These are phyloP conservation scores for Hirudinaria manillensis DNA, from an alignment of 2,888 invertebrate species.

Conservation along the genomic window DNA sequence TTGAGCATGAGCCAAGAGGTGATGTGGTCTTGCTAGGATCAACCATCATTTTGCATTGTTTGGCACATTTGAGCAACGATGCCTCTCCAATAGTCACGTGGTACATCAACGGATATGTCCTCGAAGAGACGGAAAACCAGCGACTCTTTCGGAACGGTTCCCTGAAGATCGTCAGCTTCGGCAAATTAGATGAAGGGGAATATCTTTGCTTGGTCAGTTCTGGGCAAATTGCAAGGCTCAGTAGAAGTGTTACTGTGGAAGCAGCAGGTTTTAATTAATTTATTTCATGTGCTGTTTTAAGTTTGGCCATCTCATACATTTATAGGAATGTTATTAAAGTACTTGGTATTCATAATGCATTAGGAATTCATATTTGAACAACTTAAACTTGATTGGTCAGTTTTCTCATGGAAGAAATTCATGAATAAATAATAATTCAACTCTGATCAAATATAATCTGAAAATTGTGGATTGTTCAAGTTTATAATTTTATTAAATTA, in stretches of 20 bases:
- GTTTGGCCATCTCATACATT: no score
- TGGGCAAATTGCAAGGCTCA: not conserved
- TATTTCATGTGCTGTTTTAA: no score
- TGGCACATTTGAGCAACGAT: not conserved
- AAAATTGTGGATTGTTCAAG: no score
- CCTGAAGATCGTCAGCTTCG: not conserved
- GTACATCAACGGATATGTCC: not conserved
- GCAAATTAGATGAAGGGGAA: not conserved
- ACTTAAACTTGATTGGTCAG: no score
- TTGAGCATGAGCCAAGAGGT: not conserved
- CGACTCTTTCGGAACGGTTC: not conserved
- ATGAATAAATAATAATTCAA: no score
- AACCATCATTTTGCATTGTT: constrained; percentile 1
- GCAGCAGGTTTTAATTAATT: not conserved
- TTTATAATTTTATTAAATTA: no score
- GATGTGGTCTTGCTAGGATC: not conserved
- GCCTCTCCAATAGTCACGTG: not conserved
- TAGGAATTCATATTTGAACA: no score
- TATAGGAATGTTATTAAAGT: no score
- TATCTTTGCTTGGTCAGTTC: not conserved
- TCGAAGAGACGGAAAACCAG: not conserved
- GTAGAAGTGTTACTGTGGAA: not conserved
- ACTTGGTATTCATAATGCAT: no score
- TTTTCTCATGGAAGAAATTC: no score
- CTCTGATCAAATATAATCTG: no score